Evolutionary conservation across 2,113 vertebrate species (phyloP).

Genomic region (Tonatia bakeri): DNA sequence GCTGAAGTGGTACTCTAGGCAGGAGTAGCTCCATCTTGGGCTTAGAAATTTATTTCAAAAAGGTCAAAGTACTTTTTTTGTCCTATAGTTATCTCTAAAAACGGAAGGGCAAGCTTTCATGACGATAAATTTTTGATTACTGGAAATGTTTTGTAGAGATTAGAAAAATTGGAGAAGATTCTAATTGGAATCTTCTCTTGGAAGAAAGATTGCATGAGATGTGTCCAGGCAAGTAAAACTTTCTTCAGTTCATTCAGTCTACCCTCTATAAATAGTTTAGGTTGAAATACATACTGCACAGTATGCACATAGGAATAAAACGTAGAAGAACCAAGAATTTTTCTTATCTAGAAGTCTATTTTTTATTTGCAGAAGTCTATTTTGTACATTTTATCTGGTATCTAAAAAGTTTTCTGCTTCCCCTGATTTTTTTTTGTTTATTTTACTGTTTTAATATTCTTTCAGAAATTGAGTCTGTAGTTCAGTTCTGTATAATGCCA

Average conservation of each 20-base stretch:
- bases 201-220: neutral
- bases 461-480: neutral
- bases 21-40: neutral
- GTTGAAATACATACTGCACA: neutral
- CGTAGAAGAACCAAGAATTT: neutral
- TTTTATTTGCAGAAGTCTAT: neutral
- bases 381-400: neutral
- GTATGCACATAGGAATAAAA: neutral
- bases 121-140: neutral
- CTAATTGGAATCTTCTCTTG: neutral
- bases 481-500: neutral
- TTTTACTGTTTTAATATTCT: slow-evolving; percentile 6
- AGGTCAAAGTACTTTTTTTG: neutral
- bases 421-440: neutral
- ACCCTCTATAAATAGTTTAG: neutral
- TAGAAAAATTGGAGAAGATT: neutral
- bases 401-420: neutral
- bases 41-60: neutral
- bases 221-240: neutral
- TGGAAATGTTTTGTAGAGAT: neutral
- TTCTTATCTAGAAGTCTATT: neutral
- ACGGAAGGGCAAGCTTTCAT: neutral
- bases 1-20: neutral
- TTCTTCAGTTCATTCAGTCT: neutral
- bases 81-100: neutral